Percentiles rank a stretch among this genome's conserved stretches.
Conservation (phyloP, 2,888 invertebrate genomes). For the Drosophila atripex region DNA sequence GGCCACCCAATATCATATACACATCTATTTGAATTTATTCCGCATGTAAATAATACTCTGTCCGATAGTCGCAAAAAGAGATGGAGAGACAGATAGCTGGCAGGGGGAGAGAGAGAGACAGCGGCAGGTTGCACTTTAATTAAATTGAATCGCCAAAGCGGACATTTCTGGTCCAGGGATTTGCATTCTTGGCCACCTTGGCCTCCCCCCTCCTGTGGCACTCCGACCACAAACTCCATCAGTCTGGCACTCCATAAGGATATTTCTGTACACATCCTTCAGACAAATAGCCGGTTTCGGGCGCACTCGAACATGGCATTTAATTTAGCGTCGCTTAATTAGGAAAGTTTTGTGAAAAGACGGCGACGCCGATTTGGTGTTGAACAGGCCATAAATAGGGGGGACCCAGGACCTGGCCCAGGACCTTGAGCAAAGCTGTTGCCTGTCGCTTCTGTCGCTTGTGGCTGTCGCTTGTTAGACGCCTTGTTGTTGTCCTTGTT, state of each 20-base stretch:
- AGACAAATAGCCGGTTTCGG: not conserved
- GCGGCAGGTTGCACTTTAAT: constrained; percentile 32
- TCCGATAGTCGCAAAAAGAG: not conserved
- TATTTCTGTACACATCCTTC: not conserved
- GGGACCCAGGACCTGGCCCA: not conserved
- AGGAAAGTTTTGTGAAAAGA: constrained; percentile 53
- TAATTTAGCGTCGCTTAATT: constrained; percentile 55
- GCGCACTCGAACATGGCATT: constrained; percentile 37
- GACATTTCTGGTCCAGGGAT: constrained; percentile 5
- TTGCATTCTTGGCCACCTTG: not conserved
- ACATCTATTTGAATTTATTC: constrained; percentile 16
- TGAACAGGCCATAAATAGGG: constrained; percentile 32
- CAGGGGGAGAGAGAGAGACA: too few species aligned
- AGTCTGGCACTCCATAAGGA: not conserved
- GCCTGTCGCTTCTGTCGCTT: constrained; percentile 33
- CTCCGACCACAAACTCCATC: not conserved
- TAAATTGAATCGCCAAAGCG: constrained; percentile 31
- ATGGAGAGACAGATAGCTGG: not conserved
- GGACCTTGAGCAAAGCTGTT: constrained; percentile 33
- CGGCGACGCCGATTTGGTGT: constrained; percentile 27
- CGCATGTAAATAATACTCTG: constrained; percentile 17
- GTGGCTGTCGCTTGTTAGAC: constrained; percentile 33
- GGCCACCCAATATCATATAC: constrained; percentile 13
- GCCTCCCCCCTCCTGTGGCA: too few species aligned
- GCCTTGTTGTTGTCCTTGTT: constrained; percentile 22